Evolutionary conservation across 2,888 invertebrate genomes (phyloP), one percentile per base, ranked within the genome.

Genomic region (Eudasyphora cyanicolor): DNA sequence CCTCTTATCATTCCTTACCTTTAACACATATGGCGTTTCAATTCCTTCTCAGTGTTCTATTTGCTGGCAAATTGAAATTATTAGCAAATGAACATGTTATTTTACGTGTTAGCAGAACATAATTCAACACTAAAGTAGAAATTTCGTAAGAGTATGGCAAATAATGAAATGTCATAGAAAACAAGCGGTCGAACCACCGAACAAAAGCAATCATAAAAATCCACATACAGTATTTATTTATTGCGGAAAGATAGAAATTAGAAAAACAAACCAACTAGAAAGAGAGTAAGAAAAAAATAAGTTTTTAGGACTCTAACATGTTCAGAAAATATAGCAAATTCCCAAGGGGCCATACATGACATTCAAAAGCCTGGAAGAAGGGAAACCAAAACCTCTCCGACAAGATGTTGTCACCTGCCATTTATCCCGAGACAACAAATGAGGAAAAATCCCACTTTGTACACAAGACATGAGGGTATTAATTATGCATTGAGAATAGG

Each of bases 61-160:
- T 32, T 45, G 12, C 27, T 1, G 12, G 57, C 12, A 57, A 57
- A 57, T 57, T 17, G 42, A 69, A 69, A n/a, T 35, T 75, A 70
- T 70, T 32, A 38, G 17, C 35, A 38, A 84, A 67, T 62, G 57
- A 78, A 81, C 78, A 78, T 78, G 80, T 81, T 81, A 81, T 60
- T 76, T 81, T 73, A 81, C 84, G 81, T 84, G 84, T 75, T 81
- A 24, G 57, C 38, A 51, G 29, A 62, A 76, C 71, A 84, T 84
- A 80, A 84, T 74, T 84, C 73, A 81, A 75, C 12, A 14, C 1
- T 27, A 14, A 57, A 14, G 14, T 27, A 57, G 27, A 57, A 24
- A 57, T 12, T 4, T 24, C 57, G 14, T 5, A 21, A 12, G 14
- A 57, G 45, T 27, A 7, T 14, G 12, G 14, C 17, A 45, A 45